Base-by-base conservation (phyloP, 2,888 invertebrate genomes). In the Apotomis capreana region DNA sequence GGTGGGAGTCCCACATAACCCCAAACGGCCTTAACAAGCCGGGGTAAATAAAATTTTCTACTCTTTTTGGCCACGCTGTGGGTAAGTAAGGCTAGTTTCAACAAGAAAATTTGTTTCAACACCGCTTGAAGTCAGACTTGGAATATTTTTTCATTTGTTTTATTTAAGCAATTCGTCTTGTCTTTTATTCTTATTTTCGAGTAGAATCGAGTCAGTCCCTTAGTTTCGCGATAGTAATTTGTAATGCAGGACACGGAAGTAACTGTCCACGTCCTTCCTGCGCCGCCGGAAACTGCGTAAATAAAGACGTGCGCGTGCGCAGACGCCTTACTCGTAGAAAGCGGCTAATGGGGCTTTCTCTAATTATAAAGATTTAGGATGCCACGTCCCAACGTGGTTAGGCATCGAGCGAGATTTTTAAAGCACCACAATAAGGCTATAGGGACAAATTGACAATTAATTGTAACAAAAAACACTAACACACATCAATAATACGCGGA, bases 241-340 rank as follows among this genome's bases (percentile, higher is more conserved):
- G 81, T 85, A 82, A 87, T 87, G 85, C 87, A 86, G 84, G 79
- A 79, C 85, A 85, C 84, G 84, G 85, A 86, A 81, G 80, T 87
- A 87, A 87, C 87, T 85, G 87, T 86, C 77, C 78, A 80, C 80
- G 79, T 80, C 81, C 85, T 87, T 87, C 87, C 86, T 82, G 83
- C 77, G 77, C 37, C 75, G 75, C 78, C 81, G 84, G 87, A 86
- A 86, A 83, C 79, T 79, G 81, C 80, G 69, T 69, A 81, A 81
- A 81, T 79, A 76, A 78, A 78, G 76, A 75, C 71, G 72, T 76
- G 78, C 77, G 54, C 68, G 68, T 15, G 10, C 70, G 58, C n/a
- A 44, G 55, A 64, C 55, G 37, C n/a, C 12, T n/a, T 44, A 46
- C 59, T 59, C 26, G 26, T 70, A 70, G 64, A 59, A 64, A 64